A percentile compares a stretch with the other conserved stretches of the same genome.
phyloP scores from a whole-genome alignment of 2,888 invertebrate genomes.

The Macropis europaea region DNA sequence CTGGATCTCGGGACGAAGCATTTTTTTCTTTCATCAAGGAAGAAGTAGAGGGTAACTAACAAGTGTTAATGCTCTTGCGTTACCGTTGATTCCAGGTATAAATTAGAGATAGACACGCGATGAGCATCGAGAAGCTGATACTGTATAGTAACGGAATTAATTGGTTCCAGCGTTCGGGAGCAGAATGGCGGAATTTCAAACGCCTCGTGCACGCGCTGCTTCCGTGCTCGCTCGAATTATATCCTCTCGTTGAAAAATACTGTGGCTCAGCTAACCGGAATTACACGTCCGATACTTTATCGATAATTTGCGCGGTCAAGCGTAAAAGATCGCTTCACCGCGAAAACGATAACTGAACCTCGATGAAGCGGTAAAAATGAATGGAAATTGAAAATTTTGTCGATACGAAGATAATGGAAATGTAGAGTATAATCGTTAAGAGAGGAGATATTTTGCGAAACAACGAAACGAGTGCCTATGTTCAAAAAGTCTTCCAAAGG shows the following conservation, averaged over 20 bases:
- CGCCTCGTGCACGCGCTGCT: neutral
- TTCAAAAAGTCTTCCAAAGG: conserved; percentile 52
- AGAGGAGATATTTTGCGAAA: conserved; percentile 4
- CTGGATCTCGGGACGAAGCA: conserved; percentile 4
- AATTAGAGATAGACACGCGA: conserved; percentile 43
- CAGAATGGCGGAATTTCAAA: neutral
- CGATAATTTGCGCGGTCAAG: neutral
- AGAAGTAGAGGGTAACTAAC: conserved; percentile 42
- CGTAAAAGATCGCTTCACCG: neutral
- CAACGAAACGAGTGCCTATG: conserved; percentile 58
- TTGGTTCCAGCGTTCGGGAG: conserved; percentile 12
- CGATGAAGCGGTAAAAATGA: neutral
- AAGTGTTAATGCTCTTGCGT: conserved; percentile 33
- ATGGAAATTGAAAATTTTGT: neutral
- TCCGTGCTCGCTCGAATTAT: conserved; percentile 9
- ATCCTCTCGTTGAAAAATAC: neutral
- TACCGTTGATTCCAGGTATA: conserved; percentile 3
- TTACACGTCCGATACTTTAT: conserved; percentile 7
- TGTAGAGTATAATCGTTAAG: neutral
- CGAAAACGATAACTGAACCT: neutral
- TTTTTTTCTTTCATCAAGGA: neutral
- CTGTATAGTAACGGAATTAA: conserved; percentile 38
- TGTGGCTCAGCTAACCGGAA: conserved; percentile 12
- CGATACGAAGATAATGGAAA: neutral
- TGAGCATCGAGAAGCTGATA: conserved; percentile 14